Percentiles rank a stretch among this genome's conserved stretches.
Evolutionary conservation across 2,888 invertebrate species (phyloP).

Genomic region (Craniophora ligustri): DNA sequence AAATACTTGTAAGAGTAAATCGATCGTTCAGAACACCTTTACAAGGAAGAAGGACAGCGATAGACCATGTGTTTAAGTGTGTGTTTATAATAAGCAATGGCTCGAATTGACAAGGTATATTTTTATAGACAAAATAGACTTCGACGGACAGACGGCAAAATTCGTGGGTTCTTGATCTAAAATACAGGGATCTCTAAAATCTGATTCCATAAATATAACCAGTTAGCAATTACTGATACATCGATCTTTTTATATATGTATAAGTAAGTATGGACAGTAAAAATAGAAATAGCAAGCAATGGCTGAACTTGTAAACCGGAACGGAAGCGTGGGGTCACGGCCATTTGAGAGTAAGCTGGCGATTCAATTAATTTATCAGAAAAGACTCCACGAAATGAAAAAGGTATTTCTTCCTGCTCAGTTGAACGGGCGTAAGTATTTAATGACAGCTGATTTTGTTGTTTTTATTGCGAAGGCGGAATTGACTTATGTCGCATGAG

Average conservation of each 20-base stretch:
- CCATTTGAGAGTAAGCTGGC: constrained; percentile 14
- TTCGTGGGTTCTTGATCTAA: too few species aligned
- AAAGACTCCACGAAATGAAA: constrained; percentile 21
- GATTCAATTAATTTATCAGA: constrained; percentile 41
- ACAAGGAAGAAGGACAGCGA: too few species aligned
- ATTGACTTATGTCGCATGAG: constrained; percentile 8
- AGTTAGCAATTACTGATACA: constrained; percentile 30
- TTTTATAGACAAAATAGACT: too few species aligned
- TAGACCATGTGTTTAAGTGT: too few species aligned
- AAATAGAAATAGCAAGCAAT: constrained; percentile 14
- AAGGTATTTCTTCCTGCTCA: constrained; percentile 38
- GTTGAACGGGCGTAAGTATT: constrained; percentile 10
- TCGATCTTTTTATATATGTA: constrained; percentile 16
- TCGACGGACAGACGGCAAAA: too few species aligned
- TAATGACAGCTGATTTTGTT: constrained; percentile 27
- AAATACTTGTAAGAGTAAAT: too few species aligned
- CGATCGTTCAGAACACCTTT: too few species aligned
- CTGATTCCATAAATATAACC: constrained; percentile 17
- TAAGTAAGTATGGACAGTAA: constrained; percentile 3
- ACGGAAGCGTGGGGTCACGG: constrained; percentile 45
- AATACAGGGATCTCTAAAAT: neutral
- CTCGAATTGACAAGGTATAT: too few species aligned
- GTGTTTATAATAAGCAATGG: too few species aligned
- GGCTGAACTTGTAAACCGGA: constrained; percentile 16
- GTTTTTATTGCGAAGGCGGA: constrained; percentile 12